Evolutionary conservation across 2,797 vertebrate genomes (phyloP).

Genomic region (Otolemur crassicaudatus): DNA sequence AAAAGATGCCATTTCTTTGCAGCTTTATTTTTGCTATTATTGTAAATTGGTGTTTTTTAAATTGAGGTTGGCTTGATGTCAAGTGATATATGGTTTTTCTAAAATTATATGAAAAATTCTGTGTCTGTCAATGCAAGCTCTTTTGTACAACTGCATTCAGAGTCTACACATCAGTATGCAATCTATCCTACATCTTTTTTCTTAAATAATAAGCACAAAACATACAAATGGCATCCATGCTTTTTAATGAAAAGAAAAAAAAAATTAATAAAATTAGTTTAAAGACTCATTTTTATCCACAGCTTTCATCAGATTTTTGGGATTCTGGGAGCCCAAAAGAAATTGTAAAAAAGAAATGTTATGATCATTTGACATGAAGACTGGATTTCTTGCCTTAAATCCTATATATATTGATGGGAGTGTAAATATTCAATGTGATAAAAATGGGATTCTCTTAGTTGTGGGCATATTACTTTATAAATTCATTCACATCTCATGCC

Average conservation of each 20-base stretch:
- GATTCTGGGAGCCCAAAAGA: background rate
- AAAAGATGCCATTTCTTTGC: background rate
- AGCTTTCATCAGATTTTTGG: background rate
- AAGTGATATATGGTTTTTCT: background rate
- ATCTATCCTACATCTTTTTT: background rate
- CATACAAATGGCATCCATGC: background rate
- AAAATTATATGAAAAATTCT: constrained; percentile 3
- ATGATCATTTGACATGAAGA: background rate
- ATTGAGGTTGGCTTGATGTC: background rate
- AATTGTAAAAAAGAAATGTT: background rate
- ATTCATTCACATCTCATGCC: background rate
- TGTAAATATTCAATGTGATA: background rate
- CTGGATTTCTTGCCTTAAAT: background rate
- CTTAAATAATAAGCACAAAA: background rate
- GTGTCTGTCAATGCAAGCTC: background rate
- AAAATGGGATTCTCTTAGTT: background rate
- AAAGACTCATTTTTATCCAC: background rate
- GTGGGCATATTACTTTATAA: background rate
- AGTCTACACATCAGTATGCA: background rate
- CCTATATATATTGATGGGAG: background rate
- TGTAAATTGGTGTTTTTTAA: background rate
- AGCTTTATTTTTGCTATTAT: constrained; percentile 17
- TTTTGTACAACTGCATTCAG: background rate
- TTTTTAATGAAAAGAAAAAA: background rate
- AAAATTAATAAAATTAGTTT: background rate